A percentile compares a stretch with the other conserved stretches of the same genome.
Evolutionary conservation across 2,113 vertebrate species (phyloP).

Genomic region (Falco punctatus): DNA sequence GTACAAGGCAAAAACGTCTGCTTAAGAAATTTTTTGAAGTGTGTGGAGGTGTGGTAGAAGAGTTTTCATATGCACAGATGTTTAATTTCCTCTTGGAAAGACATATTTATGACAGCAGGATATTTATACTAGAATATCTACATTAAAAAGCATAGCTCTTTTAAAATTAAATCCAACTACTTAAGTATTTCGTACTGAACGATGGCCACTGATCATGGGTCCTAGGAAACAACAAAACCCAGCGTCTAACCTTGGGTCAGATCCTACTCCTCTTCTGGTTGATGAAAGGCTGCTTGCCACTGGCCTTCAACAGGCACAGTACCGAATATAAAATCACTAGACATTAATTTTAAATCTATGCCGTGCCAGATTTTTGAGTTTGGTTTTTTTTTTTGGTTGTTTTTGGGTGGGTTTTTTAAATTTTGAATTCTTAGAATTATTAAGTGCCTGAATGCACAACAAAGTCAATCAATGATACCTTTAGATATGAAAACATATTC

Average conservation of each 20-base stretch:
- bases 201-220: not conserved
- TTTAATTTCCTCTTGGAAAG: conserved; percentile 18
- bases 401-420: not conserved
- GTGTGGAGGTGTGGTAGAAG: not conserved
- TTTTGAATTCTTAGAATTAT: not conserved
- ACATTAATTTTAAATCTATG: not conserved
- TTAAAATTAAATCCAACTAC: not conserved
- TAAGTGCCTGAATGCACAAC: not conserved
- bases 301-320: not conserved
- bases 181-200: not conserved
- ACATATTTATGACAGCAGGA: not conserved
- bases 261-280: not conserved
- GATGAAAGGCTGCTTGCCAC: not conserved
- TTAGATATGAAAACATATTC: not conserved
- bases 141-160: not conserved
- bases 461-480: not conserved
- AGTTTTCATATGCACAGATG: not conserved
- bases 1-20: not conserved
- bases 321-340: not conserved
- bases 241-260: not conserved
- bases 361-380: not conserved
- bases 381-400: too few species aligned
- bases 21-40: not conserved
- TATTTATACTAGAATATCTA: not conserved
- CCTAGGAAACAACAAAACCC: not conserved